A percentile compares a stretch with the other conserved stretches of the same genome.
Evolutionary conservation across 2,113 vertebrate species (phyloP).

Genomic region (Plestiodon gilberti): DNA sequence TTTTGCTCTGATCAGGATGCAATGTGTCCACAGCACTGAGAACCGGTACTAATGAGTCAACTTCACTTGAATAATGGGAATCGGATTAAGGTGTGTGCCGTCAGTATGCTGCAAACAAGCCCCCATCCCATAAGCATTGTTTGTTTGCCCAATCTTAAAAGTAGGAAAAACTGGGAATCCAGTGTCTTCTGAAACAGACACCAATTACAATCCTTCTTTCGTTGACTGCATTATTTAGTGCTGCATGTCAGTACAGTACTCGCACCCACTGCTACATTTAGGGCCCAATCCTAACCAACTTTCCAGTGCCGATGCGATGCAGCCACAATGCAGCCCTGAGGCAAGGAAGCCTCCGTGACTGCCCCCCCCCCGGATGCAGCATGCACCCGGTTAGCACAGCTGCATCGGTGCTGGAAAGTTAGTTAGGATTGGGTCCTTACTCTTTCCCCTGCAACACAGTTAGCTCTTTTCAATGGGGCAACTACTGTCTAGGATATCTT

Average conservation of each 20-base stretch:
- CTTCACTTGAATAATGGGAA: neutral
- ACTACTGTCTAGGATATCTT: too few relatives aligned
- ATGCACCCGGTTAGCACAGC: too few relatives aligned
- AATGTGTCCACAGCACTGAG: neutral
- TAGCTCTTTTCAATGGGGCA: too few relatives aligned
- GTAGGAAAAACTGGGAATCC: neutral
- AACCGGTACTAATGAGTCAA: neutral
- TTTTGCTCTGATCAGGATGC: neutral
- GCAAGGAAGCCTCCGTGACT: too few relatives aligned
- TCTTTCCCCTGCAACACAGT: too few relatives aligned
- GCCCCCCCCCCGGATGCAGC: too few relatives aligned
- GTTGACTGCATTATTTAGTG: neutral
- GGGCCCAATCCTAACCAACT: too few relatives aligned
- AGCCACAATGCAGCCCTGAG: too few relatives aligned
- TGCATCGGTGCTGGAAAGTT: too few relatives aligned
- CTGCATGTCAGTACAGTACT: neutral
- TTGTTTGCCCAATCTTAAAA: neutral
- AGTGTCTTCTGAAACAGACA: fast-evolving
- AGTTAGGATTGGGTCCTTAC: too few relatives aligned
- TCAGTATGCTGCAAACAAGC: neutral
- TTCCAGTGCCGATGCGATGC: too few relatives aligned
- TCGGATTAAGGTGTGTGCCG: neutral
- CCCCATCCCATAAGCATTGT: neutral
- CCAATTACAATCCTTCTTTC: neutral
- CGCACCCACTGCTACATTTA: neutral